Base-by-base conservation (phyloP, 2,888 invertebrate genomes). In the Nomada lathburiana region DNA sequence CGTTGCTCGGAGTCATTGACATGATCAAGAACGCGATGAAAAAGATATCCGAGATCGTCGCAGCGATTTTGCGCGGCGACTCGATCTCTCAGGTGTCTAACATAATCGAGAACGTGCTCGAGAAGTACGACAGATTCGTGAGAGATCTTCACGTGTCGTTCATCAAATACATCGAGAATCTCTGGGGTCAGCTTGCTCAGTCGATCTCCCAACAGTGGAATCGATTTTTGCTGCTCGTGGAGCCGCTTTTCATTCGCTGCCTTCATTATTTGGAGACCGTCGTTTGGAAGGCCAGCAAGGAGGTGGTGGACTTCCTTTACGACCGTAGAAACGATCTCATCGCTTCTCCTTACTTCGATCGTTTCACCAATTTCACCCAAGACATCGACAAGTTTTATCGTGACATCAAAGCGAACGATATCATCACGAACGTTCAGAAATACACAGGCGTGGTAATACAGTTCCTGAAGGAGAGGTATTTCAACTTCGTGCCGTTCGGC, bases 281-380 rank as follows among this genome's bases (percentile, higher is more conserved):
- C 3, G 95, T 95, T 0, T 97, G 97, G 95, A 96, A 96, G 65
- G 95, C 97, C 0, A 96, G 97, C 93, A 96, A 96, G 86, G 96
- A 97, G 80, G 94, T 97, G 13, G 95, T 96, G 95, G 97, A 97
- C 90, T 98, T 97, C 93, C 95, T 98, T 87, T 97, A 98, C 88
- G 96, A 97, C 77, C 95, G 97, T 3, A 96, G 96, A 65, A 97
- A 96, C 81, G 97, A 98, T 91, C 94, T 98, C 81, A 96, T 97
- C 0, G 96, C 96, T 69, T 97, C 97, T 0, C 97, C 97, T 0
- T 98, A 97, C 89, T 98, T 97, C 91, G 96, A 96, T 86, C 96
- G 97, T 88, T 96, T 98, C 16, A 95, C 97, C 1, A 96, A 97
- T 78, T 96, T 98, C 87, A 97, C 97, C 0, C 97, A 97, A 87